Evolutionary conservation across 2,113 vertebrate genomes (phyloP).

Genomic region (Sander lucioperca): DNA sequence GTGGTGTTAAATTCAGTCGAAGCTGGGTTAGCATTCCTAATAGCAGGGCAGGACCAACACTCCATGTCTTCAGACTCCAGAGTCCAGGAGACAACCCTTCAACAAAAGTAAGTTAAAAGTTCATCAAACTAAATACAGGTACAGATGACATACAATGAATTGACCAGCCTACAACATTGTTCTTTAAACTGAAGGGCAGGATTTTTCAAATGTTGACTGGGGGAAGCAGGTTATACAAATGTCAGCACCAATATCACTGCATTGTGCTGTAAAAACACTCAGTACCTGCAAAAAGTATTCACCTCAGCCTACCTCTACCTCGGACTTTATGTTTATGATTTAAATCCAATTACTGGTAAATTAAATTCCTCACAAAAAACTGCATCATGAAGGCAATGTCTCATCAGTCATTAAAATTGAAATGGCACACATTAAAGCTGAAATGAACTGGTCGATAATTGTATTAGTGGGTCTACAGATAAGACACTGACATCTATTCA

Average conservation of each 20-base stretch:
- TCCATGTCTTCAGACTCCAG: constrained; percentile 16
- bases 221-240: background rate
- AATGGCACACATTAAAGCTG: background rate
- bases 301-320: background rate
- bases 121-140: too few species aligned
- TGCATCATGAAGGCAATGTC: background rate
- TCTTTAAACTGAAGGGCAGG: background rate
- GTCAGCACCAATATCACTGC: background rate
- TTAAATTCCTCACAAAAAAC: background rate
- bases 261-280: background rate
- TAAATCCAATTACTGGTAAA: background rate
- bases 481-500: background rate
- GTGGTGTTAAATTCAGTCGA: constrained; percentile 18
- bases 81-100: background rate
- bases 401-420: background rate
- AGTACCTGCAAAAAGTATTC: background rate
- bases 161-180: background rate
- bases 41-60: background rate
- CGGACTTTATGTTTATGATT: background rate
- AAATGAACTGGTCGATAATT: background rate
- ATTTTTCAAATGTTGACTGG: background rate
- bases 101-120: constrained; percentile 22
- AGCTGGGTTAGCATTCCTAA: constrained; percentile 30
- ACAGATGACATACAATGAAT: background rate
- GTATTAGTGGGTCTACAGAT: background rate